These are phyloP conservation scores for Athalia rosae DNA, from an alignment of 2,888 invertebrate genomes.

Conservation along the genomic window DNA sequence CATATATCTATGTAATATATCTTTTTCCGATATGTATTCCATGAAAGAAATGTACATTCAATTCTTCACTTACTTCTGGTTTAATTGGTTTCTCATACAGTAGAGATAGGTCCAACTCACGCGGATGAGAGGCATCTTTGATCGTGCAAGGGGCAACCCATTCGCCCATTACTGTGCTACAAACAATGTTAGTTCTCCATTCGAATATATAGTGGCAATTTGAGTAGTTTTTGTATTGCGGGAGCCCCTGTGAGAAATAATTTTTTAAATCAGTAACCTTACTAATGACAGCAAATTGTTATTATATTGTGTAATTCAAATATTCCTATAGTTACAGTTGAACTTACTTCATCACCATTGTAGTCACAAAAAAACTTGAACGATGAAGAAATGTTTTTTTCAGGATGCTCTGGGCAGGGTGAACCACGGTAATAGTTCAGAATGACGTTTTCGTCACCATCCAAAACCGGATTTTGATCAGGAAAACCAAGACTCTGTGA, in stretches of 20 bases:
- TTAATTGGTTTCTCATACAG: slow-evolving; percentile 51
- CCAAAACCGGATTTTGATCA: slow-evolving; percentile 55
- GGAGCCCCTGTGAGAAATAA: slow-evolving; percentile 55
- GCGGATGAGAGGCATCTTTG: slow-evolving; percentile 56
- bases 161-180: slow-evolving; percentile 57
- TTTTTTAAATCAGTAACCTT: neutral
- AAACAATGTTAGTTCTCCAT: slow-evolving; percentile 64
- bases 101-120: slow-evolving; percentile 59
- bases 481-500: slow-evolving; percentile 63
- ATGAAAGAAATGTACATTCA: neutral
- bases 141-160: slow-evolving; percentile 60
- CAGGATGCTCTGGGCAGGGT: slow-evolving; percentile 57
- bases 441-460: slow-evolving; percentile 54
- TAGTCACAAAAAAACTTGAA: slow-evolving; percentile 54
- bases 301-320: too few relatives aligned
- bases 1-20: too few relatives aligned
- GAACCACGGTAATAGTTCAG: slow-evolving; percentile 61
- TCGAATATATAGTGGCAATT: slow-evolving; percentile 64
- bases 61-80: slow-evolving; percentile 56
- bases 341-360: slow-evolving; percentile 39
- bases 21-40: too few relatives aligned
- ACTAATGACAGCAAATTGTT: too few relatives aligned
- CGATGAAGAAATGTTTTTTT: slow-evolving; percentile 56
- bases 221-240: slow-evolving; percentile 58
- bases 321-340: neutral